Conservation (phyloP, 2,113 vertebrate genomes). For the Nipponia nippon region DNA sequence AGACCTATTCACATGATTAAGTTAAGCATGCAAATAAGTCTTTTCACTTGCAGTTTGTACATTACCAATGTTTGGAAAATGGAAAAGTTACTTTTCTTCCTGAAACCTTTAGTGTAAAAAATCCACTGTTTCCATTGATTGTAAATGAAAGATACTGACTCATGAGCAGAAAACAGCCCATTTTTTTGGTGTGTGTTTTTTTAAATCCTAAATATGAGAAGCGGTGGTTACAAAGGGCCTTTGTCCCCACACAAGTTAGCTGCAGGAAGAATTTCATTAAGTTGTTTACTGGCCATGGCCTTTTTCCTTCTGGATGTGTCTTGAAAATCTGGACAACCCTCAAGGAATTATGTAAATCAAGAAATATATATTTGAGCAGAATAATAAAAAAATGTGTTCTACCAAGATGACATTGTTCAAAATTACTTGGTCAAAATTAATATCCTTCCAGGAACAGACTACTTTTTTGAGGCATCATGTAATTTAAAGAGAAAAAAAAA, state of each 20-base stretch:
- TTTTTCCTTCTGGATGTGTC: background rate
- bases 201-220: background rate
- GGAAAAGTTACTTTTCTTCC: background rate
- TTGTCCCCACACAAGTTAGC: background rate
- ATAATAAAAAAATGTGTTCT: background rate
- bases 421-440: background rate
- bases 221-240: background rate
- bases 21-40: slow-evolving; percentile 43
- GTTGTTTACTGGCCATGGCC: background rate
- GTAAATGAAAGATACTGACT: background rate
- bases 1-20: slow-evolving; percentile 45
- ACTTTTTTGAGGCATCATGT: background rate
- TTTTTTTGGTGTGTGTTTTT: fast-evolving
- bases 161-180: background rate
- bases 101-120: background rate
- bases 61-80: background rate
- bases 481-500: background rate
- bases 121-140: background rate
- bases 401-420: background rate
- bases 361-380: background rate
- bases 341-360: background rate
- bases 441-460: background rate
- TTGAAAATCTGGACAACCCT: background rate
- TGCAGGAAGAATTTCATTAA: background rate
- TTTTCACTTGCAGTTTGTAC: slow-evolving; percentile 20